Conservation (phyloP, 2,888 invertebrate species). For the Brachyptera risi region DNA sequence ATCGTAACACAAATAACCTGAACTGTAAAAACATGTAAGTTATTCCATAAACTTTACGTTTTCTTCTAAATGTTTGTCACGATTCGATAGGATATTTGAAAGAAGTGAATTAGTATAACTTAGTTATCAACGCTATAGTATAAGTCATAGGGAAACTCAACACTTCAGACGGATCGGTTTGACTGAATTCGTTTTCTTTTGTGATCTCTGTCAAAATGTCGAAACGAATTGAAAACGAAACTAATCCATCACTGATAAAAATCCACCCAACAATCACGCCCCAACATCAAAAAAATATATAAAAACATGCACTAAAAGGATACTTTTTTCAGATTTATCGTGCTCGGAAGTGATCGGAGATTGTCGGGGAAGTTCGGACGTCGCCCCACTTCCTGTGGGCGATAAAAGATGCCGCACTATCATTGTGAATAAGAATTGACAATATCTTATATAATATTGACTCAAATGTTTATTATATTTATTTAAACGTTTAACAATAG, state of each 20-base stretch:
- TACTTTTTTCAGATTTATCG: no score
- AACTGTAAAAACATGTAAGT: no score
- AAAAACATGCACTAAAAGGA: no score
- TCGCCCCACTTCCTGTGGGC: no score
- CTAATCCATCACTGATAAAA: constrained; percentile 9
- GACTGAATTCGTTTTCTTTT: background rate
- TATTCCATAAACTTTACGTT: no score
- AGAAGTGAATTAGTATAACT: no score
- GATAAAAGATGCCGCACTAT: background rate
- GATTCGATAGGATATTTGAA: no score
- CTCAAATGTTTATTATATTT: constrained; percentile 1
- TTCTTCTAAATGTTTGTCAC: no score
- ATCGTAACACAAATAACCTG: no score
- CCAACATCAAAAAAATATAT: no score
- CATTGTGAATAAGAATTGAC: background rate
- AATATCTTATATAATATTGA: background rate
- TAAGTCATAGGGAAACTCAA: background rate
- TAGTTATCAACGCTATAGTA: no score
- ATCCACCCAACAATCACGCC: background rate
- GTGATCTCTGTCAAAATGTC: background rate
- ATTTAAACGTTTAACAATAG: background rate
- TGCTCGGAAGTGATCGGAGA: background rate
- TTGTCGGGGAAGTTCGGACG: no score
- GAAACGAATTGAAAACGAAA: background rate
- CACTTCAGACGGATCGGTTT: constrained; percentile 1